Conservation (phyloP, 1,140 invertebrate genomes). For the Brachionus asplanchnoidis region DNA sequence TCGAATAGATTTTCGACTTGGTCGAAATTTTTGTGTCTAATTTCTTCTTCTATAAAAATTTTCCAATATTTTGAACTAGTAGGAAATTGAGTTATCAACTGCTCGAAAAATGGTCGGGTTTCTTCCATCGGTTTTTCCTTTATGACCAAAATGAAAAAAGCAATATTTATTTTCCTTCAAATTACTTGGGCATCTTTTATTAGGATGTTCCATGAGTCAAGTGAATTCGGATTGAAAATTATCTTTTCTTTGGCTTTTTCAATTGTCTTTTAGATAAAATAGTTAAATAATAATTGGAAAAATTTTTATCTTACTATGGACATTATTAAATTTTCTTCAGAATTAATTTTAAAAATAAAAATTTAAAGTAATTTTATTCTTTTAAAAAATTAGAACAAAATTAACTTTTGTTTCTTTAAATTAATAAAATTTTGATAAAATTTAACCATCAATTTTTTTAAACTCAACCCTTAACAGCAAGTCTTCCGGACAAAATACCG, state of each 20-base stretch:
- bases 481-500: too few relatives aligned
- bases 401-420: background rate
- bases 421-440: background rate
- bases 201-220: slow-evolving; percentile 16
- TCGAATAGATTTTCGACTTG: slow-evolving; percentile 98
- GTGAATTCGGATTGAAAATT: background rate
- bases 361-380: background rate
- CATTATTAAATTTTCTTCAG: background rate
- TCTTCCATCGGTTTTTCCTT: slow-evolving; percentile 81
- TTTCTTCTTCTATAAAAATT: slow-evolving; percentile 98
- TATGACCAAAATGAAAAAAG: slow-evolving; percentile 47
- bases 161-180: background rate
- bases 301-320: background rate
- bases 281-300: background rate
- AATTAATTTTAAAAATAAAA: background rate
- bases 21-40: slow-evolving; percentile 73
- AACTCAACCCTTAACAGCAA: too few relatives aligned
- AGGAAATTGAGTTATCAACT: slow-evolving; percentile 83
- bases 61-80: slow-evolving; percentile 96
- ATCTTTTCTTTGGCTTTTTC: slow-evolving; percentile 1
- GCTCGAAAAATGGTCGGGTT: slow-evolving; percentile 84
- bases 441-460: too few relatives aligned
- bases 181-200: slow-evolving; percentile 27
- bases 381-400: background rate
- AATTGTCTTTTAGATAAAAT: background rate